Percentiles rank a stretch among this genome's conserved stretches.
These are phyloP conservation scores for Zootermopsis nevadensis DNA, from an alignment of 2,888 invertebrate genomes.

Conservation along the genomic window DNA sequence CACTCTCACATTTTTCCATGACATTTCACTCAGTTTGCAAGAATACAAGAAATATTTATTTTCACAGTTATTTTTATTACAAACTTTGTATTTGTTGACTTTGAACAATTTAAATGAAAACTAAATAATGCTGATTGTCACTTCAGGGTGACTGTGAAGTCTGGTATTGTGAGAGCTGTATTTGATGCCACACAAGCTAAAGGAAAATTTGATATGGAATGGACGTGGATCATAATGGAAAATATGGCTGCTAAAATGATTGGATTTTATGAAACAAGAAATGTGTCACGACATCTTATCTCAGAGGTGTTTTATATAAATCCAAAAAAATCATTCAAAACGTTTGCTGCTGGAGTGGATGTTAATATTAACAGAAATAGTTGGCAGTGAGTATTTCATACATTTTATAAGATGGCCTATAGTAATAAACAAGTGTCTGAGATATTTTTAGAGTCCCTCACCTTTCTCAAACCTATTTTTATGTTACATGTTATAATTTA, in stretches of 20 bases:
- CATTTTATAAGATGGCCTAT: no score
- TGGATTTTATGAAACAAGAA: conserved; percentile 62
- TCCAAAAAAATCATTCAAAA: conserved; percentile 65
- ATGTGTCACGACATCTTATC: conserved; percentile 63
- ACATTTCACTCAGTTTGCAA: no score
- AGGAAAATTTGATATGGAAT: conserved; percentile 64
- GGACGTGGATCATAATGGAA: conserved; percentile 68
- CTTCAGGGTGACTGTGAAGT: conserved; percentile 53
- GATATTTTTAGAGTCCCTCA: no score
- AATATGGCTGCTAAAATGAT: conserved; percentile 66
- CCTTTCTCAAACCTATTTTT: no score
- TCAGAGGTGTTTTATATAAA: conserved; percentile 67
- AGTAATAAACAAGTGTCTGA: no score
- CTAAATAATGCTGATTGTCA: no score
- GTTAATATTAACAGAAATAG: conserved; percentile 67
- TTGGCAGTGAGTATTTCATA: conserved; percentile 62
- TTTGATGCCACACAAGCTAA: conserved; percentile 64
- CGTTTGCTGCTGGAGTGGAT: conserved; percentile 67
- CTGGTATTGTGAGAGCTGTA: conserved; percentile 59
- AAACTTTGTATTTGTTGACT: no score
- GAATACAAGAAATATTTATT: no score
- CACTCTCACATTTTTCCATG: no score
- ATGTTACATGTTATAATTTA: no score
- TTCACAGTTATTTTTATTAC: no score
- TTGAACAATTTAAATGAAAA: no score